Evolutionary conservation across 2,113 vertebrate genomes (phyloP).

Genomic region (Cinclus mexicanus): DNA sequence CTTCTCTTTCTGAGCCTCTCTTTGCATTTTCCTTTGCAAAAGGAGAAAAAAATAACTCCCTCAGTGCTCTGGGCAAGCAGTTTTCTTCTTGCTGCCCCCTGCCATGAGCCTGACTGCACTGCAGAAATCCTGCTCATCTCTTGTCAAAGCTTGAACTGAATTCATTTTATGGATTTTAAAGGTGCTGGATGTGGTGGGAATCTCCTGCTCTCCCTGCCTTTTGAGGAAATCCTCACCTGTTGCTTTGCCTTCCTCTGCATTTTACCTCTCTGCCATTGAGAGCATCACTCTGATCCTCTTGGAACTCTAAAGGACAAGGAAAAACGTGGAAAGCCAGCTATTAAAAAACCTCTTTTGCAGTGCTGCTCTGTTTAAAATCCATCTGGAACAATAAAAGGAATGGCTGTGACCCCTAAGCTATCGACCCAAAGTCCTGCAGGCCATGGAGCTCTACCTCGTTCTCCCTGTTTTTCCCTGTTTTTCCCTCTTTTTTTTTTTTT

Average conservation of each 20-base stretch:
- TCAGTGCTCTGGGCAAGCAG: not conserved
- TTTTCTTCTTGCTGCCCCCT: not conserved
- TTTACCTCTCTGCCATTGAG: not conserved
- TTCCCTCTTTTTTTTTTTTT: accelerated
- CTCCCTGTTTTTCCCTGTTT: not conserved
- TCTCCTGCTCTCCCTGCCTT: not conserved
- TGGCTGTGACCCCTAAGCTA: accelerated
- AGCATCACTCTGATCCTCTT: not conserved
- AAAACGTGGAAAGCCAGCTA: not conserved
- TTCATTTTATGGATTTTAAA: not conserved
- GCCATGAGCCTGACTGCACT: accelerated
- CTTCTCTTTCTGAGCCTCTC: not conserved
- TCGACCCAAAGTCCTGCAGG: not conserved
- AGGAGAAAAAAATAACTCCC: not conserved
- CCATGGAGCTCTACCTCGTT: not conserved
- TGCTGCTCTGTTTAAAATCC: not conserved
- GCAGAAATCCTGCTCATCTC: not conserved
- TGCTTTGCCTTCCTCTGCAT: not conserved
- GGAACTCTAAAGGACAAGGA: not conserved
- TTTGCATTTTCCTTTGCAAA: not conserved
- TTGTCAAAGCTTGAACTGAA: not conserved
- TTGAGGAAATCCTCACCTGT: not conserved
- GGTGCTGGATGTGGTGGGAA: not conserved
- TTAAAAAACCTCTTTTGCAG: not conserved
- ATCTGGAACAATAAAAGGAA: constrained; percentile 14